A percentile compares a stretch with the other conserved stretches of the same genome.
Conservation (phyloP, 2,888 invertebrate species). For the Gymnosoma rotundatum region DNA sequence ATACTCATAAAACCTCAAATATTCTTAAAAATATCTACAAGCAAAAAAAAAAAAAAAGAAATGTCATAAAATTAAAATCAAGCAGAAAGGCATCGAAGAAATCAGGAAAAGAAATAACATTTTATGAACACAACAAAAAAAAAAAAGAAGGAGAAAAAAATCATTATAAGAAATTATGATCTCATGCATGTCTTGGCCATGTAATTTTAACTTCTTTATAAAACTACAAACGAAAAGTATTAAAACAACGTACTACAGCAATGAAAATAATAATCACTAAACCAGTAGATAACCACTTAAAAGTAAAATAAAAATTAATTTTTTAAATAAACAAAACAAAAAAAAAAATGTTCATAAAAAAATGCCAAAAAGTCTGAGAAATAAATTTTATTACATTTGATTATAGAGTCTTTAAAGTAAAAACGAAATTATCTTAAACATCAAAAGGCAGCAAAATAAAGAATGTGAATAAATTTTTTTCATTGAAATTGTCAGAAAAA, state of each 20-base stretch:
- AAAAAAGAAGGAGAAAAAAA: not conserved
- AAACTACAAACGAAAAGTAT: slow-evolving; percentile 36
- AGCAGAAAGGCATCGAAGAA: slow-evolving; percentile 7
- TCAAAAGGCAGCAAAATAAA: slow-evolving; percentile 19
- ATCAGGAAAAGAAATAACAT: slow-evolving; percentile 20
- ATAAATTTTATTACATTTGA: slow-evolving; percentile 62
- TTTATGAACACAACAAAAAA: slow-evolving; percentile 13
- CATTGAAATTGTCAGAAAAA: too few species aligned
- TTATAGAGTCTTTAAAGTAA: slow-evolving; percentile 64
- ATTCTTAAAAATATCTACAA: not conserved
- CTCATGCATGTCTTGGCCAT: slow-evolving; percentile 27
- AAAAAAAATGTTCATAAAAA: not conserved
- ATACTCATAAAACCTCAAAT: slow-evolving; percentile 2
- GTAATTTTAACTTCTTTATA: slow-evolving; percentile 29
- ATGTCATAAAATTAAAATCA: slow-evolving; percentile 30
- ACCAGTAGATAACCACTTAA: slow-evolving; percentile 60
- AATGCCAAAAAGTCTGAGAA: slow-evolving; percentile 1
- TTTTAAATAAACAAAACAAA: not conserved
- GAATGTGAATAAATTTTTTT: slow-evolving; percentile 15
- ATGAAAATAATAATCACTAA: slow-evolving; percentile 41
- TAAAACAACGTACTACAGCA: slow-evolving; percentile 10
- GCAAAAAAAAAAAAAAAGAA: not conserved
- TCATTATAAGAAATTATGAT: slow-evolving; percentile 25
- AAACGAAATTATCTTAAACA: slow-evolving; percentile 64
- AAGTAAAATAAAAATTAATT: slow-evolving; percentile 51